A percentile compares a stretch with the other conserved stretches of the same genome.
phyloP scores from a whole-genome alignment of 2,797 vertebrate species.

The Xenopus petersii region DNA sequence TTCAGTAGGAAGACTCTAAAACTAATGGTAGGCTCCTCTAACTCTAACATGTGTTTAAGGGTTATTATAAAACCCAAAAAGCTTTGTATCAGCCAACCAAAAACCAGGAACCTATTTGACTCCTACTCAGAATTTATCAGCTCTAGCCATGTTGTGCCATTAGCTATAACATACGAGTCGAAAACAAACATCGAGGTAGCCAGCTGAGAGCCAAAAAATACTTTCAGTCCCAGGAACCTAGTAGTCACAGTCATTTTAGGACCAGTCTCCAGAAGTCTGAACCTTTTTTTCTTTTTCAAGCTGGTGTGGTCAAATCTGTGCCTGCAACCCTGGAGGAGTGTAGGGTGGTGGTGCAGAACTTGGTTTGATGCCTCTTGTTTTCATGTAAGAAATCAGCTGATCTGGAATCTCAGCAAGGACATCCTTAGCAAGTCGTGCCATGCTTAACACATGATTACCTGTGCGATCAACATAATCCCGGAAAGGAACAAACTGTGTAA shows the following conservation, averaged over 20 bases:
- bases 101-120: background rate
- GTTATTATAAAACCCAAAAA: background rate
- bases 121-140: too few relatives aligned
- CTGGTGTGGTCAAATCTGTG: conserved; percentile 73
- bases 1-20: background rate
- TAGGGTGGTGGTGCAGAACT: conserved; percentile 74
- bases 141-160: too few relatives aligned
- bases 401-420: conserved; percentile 95
- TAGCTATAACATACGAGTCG: background rate
- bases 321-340: conserved; percentile 73
- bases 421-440: conserved; percentile 92
- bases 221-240: conserved; percentile 5
- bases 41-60: background rate
- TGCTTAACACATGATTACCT: conserved; percentile 87
- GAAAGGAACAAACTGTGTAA: conserved; percentile 90
- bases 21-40: background rate
- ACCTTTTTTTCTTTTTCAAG: background rate
- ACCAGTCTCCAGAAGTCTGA: background rate
- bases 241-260: background rate
- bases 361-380: conserved; percentile 88
- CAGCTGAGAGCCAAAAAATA: background rate
- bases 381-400: conserved; percentile 98
- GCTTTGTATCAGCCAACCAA: background rate
- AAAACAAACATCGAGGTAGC: conserved; percentile 3
- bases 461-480: conserved; percentile 90